These are phyloP conservation scores for Betta splendens DNA, from an alignment of 2,797 vertebrate species.

Conservation along the genomic window DNA sequence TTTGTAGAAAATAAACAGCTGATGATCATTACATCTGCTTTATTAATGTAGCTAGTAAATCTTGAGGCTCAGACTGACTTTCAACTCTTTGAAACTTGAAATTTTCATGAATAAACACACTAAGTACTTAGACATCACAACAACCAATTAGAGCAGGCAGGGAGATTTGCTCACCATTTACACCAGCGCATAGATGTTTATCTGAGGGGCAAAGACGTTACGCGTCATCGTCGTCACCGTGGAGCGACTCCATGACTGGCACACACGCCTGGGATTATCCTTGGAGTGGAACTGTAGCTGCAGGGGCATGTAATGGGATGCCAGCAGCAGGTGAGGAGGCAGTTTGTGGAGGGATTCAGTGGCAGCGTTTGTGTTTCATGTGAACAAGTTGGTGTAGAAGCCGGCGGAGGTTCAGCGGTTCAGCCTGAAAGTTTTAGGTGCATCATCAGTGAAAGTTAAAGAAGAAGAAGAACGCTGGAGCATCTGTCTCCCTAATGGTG, in stretches of 20 bases:
- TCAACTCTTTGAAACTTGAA: neutral
- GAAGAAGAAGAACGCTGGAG: too few relatives aligned
- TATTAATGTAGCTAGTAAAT: neutral
- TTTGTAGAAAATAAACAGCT: neutral
- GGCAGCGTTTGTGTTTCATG: slow-evolving; percentile 41
- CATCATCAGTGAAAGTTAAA: too few relatives aligned
- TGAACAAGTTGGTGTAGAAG: too few relatives aligned
- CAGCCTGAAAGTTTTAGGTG: too few relatives aligned
- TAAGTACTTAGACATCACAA: neutral
- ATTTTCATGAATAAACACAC: neutral
- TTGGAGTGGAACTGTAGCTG: slow-evolving; percentile 22
- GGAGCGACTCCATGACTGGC: slow-evolving; percentile 28
- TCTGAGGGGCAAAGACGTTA: slow-evolving; percentile 22
- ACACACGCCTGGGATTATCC: slow-evolving; percentile 22
- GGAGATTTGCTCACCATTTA: neutral
- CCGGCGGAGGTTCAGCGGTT: too few relatives aligned
- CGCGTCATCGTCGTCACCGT: slow-evolving; percentile 21
- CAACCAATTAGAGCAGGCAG: neutral
- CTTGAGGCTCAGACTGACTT: neutral
- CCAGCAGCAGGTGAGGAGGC: slow-evolving; percentile 37
- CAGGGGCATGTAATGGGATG: slow-evolving; percentile 25
- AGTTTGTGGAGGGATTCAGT: slow-evolving; percentile 49
- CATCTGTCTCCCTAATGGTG: too few relatives aligned
- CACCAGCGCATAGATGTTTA: slow-evolving; percentile 5
- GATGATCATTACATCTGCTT: slow-evolving; percentile 9